phyloP scores from a whole-genome alignment of 1,140 invertebrate genomes.

The Drosophila quadrilineata region DNA sequence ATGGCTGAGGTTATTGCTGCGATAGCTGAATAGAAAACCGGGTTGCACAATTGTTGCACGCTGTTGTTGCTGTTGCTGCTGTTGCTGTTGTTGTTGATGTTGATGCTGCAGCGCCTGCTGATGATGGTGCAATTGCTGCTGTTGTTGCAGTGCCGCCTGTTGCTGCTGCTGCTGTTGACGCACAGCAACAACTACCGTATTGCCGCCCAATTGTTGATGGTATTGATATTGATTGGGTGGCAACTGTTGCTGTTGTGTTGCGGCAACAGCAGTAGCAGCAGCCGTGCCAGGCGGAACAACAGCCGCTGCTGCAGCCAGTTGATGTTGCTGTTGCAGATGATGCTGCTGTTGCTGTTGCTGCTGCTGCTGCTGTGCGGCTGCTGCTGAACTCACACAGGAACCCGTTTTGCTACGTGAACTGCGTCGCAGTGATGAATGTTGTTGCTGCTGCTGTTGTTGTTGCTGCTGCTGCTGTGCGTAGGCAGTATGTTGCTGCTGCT shows the following conservation, averaged over 20 bases:
- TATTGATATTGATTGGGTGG: constrained; percentile 64
- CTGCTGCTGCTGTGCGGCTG: constrained; percentile 66
- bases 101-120: constrained; percentile 45
- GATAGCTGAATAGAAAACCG: constrained; percentile 72
- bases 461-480: constrained; percentile 44
- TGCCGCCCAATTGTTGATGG: constrained; percentile 58
- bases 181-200: constrained; percentile 66
- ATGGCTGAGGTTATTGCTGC: constrained; percentile 56
- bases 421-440: constrained; percentile 73
- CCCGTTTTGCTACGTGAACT: constrained; percentile 81
- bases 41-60: constrained; percentile 73
- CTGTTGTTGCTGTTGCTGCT: constrained; percentile 60
- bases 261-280: constrained; percentile 41
- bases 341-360: constrained; percentile 51
- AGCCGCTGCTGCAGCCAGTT: constrained; percentile 37
- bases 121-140: constrained; percentile 47
- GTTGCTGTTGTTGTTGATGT: constrained; percentile 45
- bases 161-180: constrained; percentile 65
- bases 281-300: constrained; percentile 44
- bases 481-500: constrained; percentile 21
- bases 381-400: constrained; percentile 81
- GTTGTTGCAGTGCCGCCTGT: constrained; percentile 43
- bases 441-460: constrained; percentile 48
- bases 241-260: constrained; percentile 46
- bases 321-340: constrained; percentile 52